These are phyloP conservation scores for Sphenodon punctatus DNA, from an alignment of 2,797 vertebrate species.

Conservation along the genomic window DNA sequence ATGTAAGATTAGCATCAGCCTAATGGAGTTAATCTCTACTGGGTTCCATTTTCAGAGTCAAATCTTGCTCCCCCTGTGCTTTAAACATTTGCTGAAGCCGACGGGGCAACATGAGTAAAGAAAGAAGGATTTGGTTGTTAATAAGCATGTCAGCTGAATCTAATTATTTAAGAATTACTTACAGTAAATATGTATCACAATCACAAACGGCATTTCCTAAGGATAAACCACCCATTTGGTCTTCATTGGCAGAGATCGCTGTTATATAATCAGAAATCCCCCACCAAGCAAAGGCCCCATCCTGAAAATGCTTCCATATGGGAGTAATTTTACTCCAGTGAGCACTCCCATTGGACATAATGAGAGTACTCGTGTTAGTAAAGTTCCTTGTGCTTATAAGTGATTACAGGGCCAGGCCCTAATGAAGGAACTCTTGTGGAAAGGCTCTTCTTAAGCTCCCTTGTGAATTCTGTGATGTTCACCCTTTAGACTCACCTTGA, in stretches of 20 bases:
- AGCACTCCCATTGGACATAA: fast-evolving
- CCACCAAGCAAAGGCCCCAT: background rate
- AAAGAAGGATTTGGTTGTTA: background rate
- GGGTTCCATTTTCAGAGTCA: background rate
- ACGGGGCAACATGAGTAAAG: background rate
- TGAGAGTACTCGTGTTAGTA: background rate
- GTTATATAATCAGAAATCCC: conserved; percentile 12
- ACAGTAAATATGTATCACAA: conserved; percentile 10
- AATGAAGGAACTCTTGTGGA: background rate
- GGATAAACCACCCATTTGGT: conserved; percentile 8
- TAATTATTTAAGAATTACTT: conserved; percentile 35
- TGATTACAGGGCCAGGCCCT: background rate
- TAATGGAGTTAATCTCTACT: background rate
- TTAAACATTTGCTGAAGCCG: background rate
- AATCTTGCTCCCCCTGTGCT: background rate
- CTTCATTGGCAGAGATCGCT: background rate
- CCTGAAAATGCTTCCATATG: background rate
- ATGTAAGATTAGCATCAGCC: background rate
- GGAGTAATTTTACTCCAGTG: background rate
- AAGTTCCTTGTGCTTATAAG: fast-evolving
- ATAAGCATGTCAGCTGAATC: conserved; percentile 7
- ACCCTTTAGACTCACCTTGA: conserved; percentile 25
- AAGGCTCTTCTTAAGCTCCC: background rate
- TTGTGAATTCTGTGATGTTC: background rate
- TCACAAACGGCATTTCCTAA: conserved; percentile 2